Evolutionary conservation across 2,113 vertebrate species (phyloP).

Genomic region (Aspiorhynchus laticeps): DNA sequence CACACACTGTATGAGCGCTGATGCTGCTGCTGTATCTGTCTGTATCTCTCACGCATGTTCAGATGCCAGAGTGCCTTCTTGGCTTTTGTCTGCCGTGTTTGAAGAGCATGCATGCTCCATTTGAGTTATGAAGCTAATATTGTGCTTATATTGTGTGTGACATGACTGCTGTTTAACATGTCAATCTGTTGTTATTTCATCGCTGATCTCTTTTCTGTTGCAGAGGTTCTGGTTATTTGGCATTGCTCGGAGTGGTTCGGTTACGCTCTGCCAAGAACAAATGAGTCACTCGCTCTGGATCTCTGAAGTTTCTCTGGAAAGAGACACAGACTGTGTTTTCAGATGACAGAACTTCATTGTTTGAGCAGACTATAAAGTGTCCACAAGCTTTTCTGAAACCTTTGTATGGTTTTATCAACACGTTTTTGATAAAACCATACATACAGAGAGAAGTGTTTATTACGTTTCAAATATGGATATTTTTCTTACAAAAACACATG

Average conservation of each 20-base stretch:
- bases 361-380: neutral
- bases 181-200: neutral
- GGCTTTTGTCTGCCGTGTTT: conserved; percentile 11
- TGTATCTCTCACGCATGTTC: conserved; percentile 24
- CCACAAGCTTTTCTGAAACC: neutral
- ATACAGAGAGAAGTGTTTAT: too few relatives aligned
- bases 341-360: neutral
- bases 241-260: neutral
- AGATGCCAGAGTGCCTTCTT: neutral
- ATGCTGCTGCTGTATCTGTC: neutral
- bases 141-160: neutral
- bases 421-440: too few relatives aligned
- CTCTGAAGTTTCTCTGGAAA: neutral
- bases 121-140: conserved; percentile 2
- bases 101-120: neutral
- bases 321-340: neutral
- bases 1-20: too few relatives aligned
- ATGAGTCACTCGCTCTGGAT: neutral
- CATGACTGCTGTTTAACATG: conserved; percentile 4
- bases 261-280: conserved; percentile 5
- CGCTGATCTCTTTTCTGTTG: conserved; percentile 1
- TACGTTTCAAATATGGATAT: too few relatives aligned
- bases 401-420: neutral
- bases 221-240: neutral
- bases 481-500: too few relatives aligned